A percentile compares a stretch with the other conserved stretches of the same genome.
phyloP scores from a whole-genome alignment of 2,888 invertebrate species.

The Blastobasis lacticolella region DNA sequence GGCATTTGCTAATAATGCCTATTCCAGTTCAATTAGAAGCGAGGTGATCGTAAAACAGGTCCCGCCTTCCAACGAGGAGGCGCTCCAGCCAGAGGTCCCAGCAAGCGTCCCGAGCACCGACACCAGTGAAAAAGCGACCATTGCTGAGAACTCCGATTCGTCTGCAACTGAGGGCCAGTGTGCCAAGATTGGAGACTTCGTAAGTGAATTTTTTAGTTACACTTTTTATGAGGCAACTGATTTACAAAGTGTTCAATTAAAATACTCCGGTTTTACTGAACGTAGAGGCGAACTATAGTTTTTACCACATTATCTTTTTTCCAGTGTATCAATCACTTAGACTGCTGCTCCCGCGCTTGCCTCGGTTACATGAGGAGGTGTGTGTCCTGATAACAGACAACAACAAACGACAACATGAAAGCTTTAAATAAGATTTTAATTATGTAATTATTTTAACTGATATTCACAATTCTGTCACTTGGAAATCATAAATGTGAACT shows the following conservation, averaged over 20 bases:
- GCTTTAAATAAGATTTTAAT: background rate
- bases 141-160: too few relatives aligned
- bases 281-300: too few relatives aligned
- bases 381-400: slow-evolving; percentile 22
- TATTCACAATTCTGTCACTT: background rate
- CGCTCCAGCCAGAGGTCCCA: slow-evolving; percentile 12
- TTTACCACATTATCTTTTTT: background rate
- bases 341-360: slow-evolving; percentile 48
- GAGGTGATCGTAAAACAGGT: slow-evolving; percentile 17
- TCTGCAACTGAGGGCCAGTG: slow-evolving; percentile 22
- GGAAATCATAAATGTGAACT: too few relatives aligned
- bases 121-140: too few relatives aligned
- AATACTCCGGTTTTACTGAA: too few relatives aligned
- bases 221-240: too few relatives aligned
- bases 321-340: slow-evolving; percentile 41
- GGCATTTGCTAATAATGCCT: background rate
- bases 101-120: slow-evolving; percentile 4
- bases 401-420: too few relatives aligned
- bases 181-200: slow-evolving; percentile 44
- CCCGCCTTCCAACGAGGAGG: slow-evolving; percentile 10
- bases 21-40: slow-evolving; percentile 24
- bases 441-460: background rate
- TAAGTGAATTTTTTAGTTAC: slow-evolving; percentile 26
- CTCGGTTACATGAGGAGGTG: slow-evolving; percentile 46
- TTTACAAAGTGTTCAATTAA: too few relatives aligned